Percentiles rank a stretch among this genome's conserved stretches.
These are phyloP conservation scores for Asobara japonica DNA, from an alignment of 1,140 invertebrate genomes.

Conservation along the genomic window DNA sequence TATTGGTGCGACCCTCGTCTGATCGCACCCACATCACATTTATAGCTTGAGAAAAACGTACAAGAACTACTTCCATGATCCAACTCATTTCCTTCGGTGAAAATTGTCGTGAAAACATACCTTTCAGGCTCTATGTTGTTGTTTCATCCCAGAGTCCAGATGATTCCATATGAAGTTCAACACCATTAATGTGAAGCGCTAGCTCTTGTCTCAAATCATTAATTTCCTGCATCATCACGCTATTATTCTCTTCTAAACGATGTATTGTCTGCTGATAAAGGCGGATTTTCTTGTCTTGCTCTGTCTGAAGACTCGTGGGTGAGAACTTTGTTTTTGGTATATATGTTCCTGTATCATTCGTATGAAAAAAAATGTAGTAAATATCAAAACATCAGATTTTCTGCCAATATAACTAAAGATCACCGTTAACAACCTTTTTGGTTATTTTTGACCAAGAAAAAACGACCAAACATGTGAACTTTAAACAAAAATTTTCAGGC, in stretches of 20 bases:
- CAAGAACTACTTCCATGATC: too few relatives aligned
- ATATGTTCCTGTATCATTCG: slow-evolving; percentile 38
- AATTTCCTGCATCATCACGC: slow-evolving; percentile 45
- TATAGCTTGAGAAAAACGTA: too few relatives aligned
- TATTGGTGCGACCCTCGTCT: too few relatives aligned
- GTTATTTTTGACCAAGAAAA: too few relatives aligned
- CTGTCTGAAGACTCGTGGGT: slow-evolving; percentile 35
- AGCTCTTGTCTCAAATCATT: slow-evolving; percentile 42
- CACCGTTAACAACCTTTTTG: too few relatives aligned
- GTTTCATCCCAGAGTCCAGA: slow-evolving; percentile 38
- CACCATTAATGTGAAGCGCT: slow-evolving; percentile 31
- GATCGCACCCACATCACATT: too few relatives aligned
- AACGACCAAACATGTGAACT: too few relatives aligned
- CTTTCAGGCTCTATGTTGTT: slow-evolving; percentile 23
- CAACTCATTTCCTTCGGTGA: background rate
- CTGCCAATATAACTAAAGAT: too few relatives aligned
- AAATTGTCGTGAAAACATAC: background rate
- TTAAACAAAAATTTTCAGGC: too few relatives aligned
- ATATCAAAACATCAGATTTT: too few relatives aligned
- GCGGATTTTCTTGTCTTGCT: slow-evolving; percentile 40
- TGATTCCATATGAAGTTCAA: slow-evolving; percentile 40
- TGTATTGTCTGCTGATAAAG: slow-evolving; percentile 46
- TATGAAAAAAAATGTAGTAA: too few relatives aligned
- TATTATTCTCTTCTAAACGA: slow-evolving; percentile 48
- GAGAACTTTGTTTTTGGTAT: slow-evolving; percentile 34